Base-by-base conservation (phyloP, 2,888 invertebrate genomes). In the Oegoconia quadripuncta region DNA sequence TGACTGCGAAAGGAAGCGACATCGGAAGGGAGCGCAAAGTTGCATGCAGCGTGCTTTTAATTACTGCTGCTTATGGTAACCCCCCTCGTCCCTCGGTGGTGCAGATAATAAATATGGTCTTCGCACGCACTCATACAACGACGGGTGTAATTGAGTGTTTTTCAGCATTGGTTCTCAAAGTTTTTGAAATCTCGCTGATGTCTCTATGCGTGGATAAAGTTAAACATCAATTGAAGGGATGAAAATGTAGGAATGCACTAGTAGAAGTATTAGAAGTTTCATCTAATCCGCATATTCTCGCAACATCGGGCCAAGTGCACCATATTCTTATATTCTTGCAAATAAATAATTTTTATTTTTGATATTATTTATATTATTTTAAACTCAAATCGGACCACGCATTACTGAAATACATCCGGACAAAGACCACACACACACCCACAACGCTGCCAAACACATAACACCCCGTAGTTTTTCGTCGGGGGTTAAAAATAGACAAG, bases 121-220 rank as follows among this genome's bases (percentile, higher is more conserved):
- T 57, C 56, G 60, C 74, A 74, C 72, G 72, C 72, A 69, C 68
- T 57, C 61, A 66, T 65, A 65, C 55, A 37, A 46, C 41, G 46
- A 33, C 27, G 22, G 5, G 1, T 53, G 55, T 61, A 59, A 65
- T 60, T 59, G 64, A 66, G 55, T 55, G 48, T 40, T 49, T 48
- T 46, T 34, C 37, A 34, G 20, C 42, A 35, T n/a, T 18, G 52
- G 32, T 41, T 39, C 44, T 44, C 50, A 48, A 48, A 48, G 33
- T 45, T 14, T 17, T 27, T 31, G 30, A 40, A 20, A 37, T 45
- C 18, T 16, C 4, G 3, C 16, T 14, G 8, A 2, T 14, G 14
- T 14, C 3, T 17, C 8, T 16, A n/a, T 11, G 2, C 30, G 13
- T 13, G 27, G 5, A 27, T n/a, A n/a, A n/a, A n/a, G n/a, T n/a